Percentiles rank a stretch among this genome's conserved stretches.
Conservation (phyloP, 1,140 invertebrate genomes). For the Zeugodacus cucurbitae region DNA sequence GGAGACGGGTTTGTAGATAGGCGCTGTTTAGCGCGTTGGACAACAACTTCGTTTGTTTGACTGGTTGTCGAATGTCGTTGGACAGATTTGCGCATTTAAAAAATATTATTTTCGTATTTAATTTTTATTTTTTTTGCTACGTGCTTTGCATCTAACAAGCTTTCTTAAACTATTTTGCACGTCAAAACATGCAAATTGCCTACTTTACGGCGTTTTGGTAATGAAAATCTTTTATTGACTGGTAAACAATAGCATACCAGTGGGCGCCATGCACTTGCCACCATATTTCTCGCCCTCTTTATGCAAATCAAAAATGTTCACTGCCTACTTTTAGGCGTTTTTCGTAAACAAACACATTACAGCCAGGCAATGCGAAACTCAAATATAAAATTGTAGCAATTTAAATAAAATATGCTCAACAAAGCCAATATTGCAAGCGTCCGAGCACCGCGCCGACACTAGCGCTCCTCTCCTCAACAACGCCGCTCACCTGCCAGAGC, state of each 20-base stretch:
- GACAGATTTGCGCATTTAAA: too few relatives aligned
- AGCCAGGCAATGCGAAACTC: background rate
- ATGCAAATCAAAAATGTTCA: background rate
- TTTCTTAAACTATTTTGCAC: background rate
- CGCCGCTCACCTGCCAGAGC: background rate
- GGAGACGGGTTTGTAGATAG: background rate
- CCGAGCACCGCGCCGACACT: background rate
- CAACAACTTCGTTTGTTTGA: background rate
- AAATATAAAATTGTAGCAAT: slow-evolving; percentile 22
- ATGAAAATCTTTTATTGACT: too few relatives aligned
- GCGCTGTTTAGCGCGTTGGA: background rate
- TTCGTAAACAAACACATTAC: background rate
- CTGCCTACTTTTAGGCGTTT: background rate
- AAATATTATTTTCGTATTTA: background rate
- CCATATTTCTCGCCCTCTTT: too few relatives aligned
- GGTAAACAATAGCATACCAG: too few relatives aligned
- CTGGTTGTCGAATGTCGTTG: background rate
- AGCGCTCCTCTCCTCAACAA: background rate
- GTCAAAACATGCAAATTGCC: background rate
- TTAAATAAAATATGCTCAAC: slow-evolving; percentile 32
- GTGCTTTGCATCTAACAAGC: background rate
- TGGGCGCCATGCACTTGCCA: too few relatives aligned
- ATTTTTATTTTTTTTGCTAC: background rate
- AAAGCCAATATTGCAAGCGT: background rate
- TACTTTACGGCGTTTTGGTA: background rate